Evolutionary conservation across 1,140 invertebrate species (phyloP).

Genomic region (Lysiphlebus fabarum): DNA sequence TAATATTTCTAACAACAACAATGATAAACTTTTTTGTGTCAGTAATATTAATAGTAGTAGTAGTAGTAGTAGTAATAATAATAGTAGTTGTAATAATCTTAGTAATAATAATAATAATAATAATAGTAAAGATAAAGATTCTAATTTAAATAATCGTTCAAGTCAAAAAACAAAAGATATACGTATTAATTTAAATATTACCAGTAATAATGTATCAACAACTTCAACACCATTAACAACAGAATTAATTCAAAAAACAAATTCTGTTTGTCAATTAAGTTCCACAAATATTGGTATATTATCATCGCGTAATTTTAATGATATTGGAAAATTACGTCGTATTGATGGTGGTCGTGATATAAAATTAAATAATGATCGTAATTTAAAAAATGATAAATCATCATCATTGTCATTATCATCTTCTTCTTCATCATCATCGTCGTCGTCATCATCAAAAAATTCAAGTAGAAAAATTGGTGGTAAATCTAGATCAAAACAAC

Average conservation of each 20-base stretch:
- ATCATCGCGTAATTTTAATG: background rate
- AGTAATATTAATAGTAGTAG: too few species aligned
- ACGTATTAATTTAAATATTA: conserved; percentile 49
- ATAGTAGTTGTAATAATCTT: too few species aligned
- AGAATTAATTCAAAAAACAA: too few species aligned
- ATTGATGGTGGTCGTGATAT: too few species aligned
- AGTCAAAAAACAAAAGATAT: conserved; percentile 50
- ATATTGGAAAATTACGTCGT: too few species aligned
- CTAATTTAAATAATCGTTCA: conserved; percentile 44
- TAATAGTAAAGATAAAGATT: conserved; percentile 44
- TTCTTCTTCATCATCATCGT: conserved; percentile 35
- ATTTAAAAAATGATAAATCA: conserved; percentile 26
- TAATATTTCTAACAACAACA: conserved; percentile 47
- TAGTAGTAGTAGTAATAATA: too few species aligned
- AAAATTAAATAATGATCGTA: background rate
- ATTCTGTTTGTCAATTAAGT: background rate
- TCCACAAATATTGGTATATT: background rate
- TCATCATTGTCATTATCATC: conserved; percentile 31
- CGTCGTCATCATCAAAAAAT: conserved; percentile 37
- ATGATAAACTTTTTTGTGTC: conserved; percentile 38
- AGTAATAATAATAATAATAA: conserved; percentile 33
- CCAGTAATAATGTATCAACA: conserved; percentile 37
- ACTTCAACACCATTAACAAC: conserved; percentile 39
- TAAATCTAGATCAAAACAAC: conserved; percentile 46
- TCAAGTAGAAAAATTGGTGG: conserved; percentile 44